phyloP scores from a whole-genome alignment of 2,797 vertebrate species.

The Delichon dasypus region DNA sequence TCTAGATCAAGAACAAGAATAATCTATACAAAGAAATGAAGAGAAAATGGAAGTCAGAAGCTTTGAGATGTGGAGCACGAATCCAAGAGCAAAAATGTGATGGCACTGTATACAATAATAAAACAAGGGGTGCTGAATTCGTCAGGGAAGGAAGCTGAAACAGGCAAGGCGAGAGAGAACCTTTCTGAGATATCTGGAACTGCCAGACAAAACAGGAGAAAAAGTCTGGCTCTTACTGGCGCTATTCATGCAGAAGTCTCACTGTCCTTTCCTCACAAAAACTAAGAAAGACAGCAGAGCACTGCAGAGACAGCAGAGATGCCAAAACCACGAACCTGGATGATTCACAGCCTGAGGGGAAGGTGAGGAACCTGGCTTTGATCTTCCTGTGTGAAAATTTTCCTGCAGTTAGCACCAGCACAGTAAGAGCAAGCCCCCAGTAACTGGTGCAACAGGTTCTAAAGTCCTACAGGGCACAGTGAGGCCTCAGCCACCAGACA shows the following conservation, averaged over 20 bases:
- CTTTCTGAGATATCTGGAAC: background rate
- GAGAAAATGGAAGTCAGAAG: background rate
- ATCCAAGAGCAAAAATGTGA: background rate
- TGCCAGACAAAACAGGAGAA: background rate
- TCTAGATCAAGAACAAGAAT: background rate
- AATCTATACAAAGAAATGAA: background rate
- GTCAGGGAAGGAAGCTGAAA: background rate
- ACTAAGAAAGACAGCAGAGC: background rate
- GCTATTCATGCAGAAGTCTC: background rate
- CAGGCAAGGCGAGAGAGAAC: background rate
- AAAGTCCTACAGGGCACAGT: background rate
- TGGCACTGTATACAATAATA: background rate
- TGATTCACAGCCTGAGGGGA: slow-evolving; percentile 7
- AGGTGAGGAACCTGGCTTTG: slow-evolving; percentile 1
- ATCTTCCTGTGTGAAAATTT: slow-evolving; percentile 11
- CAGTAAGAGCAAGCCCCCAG: background rate
- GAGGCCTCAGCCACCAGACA: background rate
- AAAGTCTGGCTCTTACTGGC: background rate
- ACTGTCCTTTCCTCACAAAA: background rate
- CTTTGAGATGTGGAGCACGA: background rate
- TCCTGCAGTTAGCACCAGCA: background rate
- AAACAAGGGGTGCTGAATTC: background rate
- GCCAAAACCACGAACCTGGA: background rate
- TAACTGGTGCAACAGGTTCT: slow-evolving; percentile 35
- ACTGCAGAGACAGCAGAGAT: background rate